Evolutionary conservation across 1,140 invertebrate genomes (phyloP).

Genomic region (Drosophila arizonae): DNA sequence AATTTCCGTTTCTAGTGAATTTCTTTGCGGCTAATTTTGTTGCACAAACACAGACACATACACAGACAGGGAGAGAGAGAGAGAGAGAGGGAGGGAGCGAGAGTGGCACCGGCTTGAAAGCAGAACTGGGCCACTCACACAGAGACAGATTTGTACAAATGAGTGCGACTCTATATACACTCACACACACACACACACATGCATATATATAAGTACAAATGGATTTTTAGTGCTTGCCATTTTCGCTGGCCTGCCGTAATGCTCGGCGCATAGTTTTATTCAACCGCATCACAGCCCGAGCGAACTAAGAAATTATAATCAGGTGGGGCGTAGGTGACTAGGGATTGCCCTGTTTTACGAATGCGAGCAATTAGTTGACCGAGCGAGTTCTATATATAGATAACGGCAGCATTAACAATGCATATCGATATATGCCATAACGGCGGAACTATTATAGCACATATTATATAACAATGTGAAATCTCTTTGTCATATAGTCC

Average conservation of each 20-base stretch:
- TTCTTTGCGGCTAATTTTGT: slow-evolving; percentile 74
- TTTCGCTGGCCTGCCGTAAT: slow-evolving; percentile 59
- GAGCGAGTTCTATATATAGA: too few relatives aligned
- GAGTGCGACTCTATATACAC: not conserved
- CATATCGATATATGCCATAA: too few relatives aligned
- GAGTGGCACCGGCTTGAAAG: slow-evolving; percentile 35
- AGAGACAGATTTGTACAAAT: slow-evolving; percentile 13
- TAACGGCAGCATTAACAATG: too few relatives aligned
- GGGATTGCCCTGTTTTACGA: not conserved
- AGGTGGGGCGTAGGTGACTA: not conserved
- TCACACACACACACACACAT: slow-evolving; percentile 13
- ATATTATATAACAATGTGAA: too few relatives aligned
- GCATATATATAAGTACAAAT: slow-evolving; percentile 48
- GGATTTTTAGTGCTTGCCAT: slow-evolving; percentile 47
- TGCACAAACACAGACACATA: slow-evolving; percentile 55
- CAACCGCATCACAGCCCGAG: slow-evolving; percentile 26
- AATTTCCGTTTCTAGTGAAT: slow-evolving; percentile 79
- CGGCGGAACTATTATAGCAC: too few relatives aligned
- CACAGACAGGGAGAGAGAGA: slow-evolving; percentile 19
- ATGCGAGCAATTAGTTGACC: too few relatives aligned
- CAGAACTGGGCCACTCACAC: slow-evolving; percentile 61
- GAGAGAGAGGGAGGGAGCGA: not conserved
- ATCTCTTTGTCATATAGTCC: too few relatives aligned
- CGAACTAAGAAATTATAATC: slow-evolving; percentile 28
- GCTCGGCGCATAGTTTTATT: slow-evolving; percentile 57